Conservation (phyloP, 2,888 invertebrate genomes). For the Orthosia gracilis region DNA sequence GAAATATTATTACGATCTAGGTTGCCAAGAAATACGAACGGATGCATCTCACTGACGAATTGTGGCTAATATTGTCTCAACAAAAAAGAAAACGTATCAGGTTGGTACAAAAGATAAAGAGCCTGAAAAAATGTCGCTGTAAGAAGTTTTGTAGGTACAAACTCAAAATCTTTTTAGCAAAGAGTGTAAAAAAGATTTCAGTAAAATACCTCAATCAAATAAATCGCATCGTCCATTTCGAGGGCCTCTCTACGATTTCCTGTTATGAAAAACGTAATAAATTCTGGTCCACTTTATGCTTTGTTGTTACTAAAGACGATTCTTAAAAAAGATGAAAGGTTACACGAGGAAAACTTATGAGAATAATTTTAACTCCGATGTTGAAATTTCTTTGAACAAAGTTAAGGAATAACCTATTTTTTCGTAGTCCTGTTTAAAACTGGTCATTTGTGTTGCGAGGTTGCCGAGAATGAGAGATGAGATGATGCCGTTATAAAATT, state of each 20-base stretch:
- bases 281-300: constrained; percentile 53
- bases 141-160: constrained; percentile 5
- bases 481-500: background rate
- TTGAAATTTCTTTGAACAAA: background rate
- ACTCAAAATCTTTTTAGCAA: constrained; percentile 26
- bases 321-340: constrained; percentile 14
- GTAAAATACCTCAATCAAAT: constrained; percentile 59
- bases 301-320: constrained; percentile 32
- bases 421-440: background rate
- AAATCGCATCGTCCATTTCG: constrained; percentile 62
- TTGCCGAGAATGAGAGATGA: background rate
- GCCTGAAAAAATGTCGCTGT: background rate
- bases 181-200: constrained; percentile 42
- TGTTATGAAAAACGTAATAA: constrained; percentile 52
- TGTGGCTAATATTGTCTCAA: background rate
- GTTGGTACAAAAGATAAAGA: background rate
- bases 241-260: constrained; percentile 57
- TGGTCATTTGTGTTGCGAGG: background rate
- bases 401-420: background rate
- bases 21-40: constrained; percentile 3
- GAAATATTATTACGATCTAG: background rate
- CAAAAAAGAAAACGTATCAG: background rate
- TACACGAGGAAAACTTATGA: constrained; percentile 4
- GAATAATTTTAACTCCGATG: background rate
- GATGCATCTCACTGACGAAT: background rate